phyloP scores from a whole-genome alignment of 2,113 vertebrate genomes.

The Antechinus flavipes region DNA sequence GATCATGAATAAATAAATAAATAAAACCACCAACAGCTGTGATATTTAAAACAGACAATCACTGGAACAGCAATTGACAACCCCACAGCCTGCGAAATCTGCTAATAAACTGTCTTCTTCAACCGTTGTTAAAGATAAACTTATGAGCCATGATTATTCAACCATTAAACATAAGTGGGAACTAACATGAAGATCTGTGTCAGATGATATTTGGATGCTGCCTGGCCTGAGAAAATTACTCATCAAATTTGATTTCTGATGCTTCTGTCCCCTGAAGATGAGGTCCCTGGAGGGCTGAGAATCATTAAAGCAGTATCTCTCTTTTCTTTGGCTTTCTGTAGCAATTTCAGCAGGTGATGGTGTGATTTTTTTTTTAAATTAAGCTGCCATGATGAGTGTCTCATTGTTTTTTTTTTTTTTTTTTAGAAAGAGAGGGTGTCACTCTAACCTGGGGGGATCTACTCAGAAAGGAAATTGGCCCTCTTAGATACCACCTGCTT shows the following conservation, averaged over 20 bases:
- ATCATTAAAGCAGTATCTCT: slow-evolving; percentile 60
- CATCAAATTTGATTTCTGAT: slow-evolving; percentile 78
- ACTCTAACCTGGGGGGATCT: neutral
- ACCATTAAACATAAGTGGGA: slow-evolving; percentile 77
- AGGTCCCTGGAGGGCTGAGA: slow-evolving; percentile 63
- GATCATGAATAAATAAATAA: slow-evolving; percentile 79
- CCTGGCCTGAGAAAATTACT: slow-evolving; percentile 75
- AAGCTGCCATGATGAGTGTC: slow-evolving; percentile 12
- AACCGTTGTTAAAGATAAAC: slow-evolving; percentile 82
- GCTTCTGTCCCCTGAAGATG: slow-evolving; percentile 68
- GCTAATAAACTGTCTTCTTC: slow-evolving; percentile 80
- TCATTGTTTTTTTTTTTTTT: slow-evolving; percentile 52
- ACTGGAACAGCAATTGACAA: slow-evolving; percentile 80
- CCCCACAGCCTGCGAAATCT: slow-evolving; percentile 74
- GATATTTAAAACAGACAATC: slow-evolving; percentile 83
- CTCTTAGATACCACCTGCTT: neutral
- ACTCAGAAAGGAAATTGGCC: neutral
- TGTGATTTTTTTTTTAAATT: slow-evolving; percentile 44
- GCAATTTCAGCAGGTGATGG: slow-evolving; percentile 54
- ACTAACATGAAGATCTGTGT: slow-evolving; percentile 72
- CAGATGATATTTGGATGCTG: slow-evolving; percentile 65
- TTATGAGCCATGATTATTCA: slow-evolving; percentile 81
- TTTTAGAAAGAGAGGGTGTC: neutral
- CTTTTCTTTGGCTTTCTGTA: slow-evolving; percentile 61
- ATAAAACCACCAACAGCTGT: slow-evolving; percentile 73